phyloP scores from a whole-genome alignment of 1,140 invertebrate species.

The Archegozetes longisetosus region DNA sequence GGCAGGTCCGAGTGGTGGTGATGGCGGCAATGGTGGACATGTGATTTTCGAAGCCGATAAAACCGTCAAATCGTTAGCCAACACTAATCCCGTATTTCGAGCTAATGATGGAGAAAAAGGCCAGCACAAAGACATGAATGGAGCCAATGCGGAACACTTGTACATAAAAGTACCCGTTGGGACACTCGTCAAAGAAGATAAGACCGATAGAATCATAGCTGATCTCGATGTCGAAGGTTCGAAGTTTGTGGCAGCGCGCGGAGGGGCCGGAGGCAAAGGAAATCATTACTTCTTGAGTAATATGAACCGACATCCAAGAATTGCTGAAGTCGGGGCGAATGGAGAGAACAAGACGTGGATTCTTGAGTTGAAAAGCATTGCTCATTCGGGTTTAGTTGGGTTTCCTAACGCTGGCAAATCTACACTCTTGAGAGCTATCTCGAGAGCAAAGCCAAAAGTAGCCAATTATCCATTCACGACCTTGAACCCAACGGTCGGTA shows the following conservation, averaged over 20 bases:
- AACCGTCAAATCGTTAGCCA: slow-evolving; percentile 49
- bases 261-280: slow-evolving; percentile 85
- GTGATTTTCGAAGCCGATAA: slow-evolving; percentile 54
- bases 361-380: slow-evolving; percentile 79
- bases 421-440: slow-evolving; percentile 72
- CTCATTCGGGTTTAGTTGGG: slow-evolving; percentile 81
- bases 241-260: slow-evolving; percentile 81
- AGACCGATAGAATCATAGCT: slow-evolving; percentile 34
- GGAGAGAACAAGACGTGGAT: slow-evolving; percentile 58
- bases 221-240: slow-evolving; percentile 49
- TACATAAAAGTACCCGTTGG: slow-evolving; percentile 41
- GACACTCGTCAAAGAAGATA: slow-evolving; percentile 19
- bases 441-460: slow-evolving; percentile 79
- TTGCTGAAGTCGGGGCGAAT: slow-evolving; percentile 68
- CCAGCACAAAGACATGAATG: slow-evolving; percentile 54
- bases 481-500: slow-evolving; percentile 73
- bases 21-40: slow-evolving; percentile 94
- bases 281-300: slow-evolving; percentile 79
- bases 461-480: slow-evolving; percentile 95
- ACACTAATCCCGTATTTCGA: slow-evolving; percentile 40
- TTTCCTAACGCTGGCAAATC: slow-evolving; percentile 96
- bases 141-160: slow-evolving; percentile 64
- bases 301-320: slow-evolving; percentile 57
- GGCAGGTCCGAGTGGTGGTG: slow-evolving; percentile 88
- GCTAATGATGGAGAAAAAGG: slow-evolving; percentile 57